phyloP scores from a whole-genome alignment of 2,113 vertebrate species.

The Stegastes partitus region DNA sequence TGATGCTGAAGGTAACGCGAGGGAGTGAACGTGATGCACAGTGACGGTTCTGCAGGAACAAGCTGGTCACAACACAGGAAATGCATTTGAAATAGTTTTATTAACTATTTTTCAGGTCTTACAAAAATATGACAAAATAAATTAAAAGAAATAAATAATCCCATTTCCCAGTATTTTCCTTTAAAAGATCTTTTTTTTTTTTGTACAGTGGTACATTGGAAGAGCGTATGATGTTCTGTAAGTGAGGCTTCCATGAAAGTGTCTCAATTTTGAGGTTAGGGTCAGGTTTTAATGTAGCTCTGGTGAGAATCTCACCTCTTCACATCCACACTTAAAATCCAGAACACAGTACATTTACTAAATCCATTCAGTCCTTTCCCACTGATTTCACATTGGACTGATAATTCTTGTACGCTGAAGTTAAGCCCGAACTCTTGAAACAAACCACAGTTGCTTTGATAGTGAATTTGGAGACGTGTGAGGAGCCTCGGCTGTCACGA shows the following conservation, averaged over 20 bases:
- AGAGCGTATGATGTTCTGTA: constrained; percentile 82
- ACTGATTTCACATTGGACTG: constrained; percentile 18
- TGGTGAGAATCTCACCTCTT: constrained; percentile 45
- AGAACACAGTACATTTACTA: constrained; percentile 30
- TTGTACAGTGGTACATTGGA: constrained; percentile 86
- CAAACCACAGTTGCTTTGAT: constrained; percentile 14
- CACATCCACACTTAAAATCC: constrained; percentile 34
- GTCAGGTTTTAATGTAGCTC: constrained; percentile 63
- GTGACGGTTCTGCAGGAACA: neutral
- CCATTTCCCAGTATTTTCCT: constrained; percentile 82
- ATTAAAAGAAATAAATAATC: constrained; percentile 97
- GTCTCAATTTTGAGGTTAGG: constrained; percentile 58
- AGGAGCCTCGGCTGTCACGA: neutral
- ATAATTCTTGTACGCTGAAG: neutral
- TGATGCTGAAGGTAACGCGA: too few species aligned
- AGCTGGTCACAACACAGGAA: constrained; percentile 40
- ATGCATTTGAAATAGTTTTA: constrained; percentile 89
- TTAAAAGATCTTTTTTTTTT: constrained; percentile 75
- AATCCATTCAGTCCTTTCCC: constrained; percentile 5
- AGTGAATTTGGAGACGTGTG: constrained; percentile 19
- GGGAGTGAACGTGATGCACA: neutral
- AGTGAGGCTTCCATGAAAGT: constrained; percentile 77
- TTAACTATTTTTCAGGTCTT: constrained; percentile 96
- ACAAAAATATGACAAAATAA: constrained; percentile 99
- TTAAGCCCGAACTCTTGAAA: constrained; percentile 10